Conservation (phyloP, 2,113 vertebrate genomes). For the Arvicanthis niloticus region DNA sequence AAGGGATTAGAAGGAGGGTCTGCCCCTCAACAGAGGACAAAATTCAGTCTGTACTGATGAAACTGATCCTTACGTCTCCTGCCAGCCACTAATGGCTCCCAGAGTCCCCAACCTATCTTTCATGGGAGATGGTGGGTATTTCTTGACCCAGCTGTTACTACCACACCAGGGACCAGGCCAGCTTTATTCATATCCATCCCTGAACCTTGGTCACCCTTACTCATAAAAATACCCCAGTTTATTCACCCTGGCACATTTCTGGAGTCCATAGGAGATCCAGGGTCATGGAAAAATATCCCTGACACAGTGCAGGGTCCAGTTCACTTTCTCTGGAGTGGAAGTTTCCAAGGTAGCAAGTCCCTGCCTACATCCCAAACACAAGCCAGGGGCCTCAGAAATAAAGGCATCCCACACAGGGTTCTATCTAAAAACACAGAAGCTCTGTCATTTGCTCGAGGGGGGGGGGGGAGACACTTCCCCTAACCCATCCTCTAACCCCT, state of each 20-base stretch:
- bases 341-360: background rate
- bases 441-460: background rate
- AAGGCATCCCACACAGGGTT: background rate
- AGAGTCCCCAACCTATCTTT: background rate
- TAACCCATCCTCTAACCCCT: background rate
- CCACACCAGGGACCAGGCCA: background rate
- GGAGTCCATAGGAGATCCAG: background rate
- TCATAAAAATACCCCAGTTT: background rate
- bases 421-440: background rate
- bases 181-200: background rate
- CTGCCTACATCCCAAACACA: background rate
- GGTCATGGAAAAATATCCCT: background rate
- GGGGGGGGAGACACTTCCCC: background rate
- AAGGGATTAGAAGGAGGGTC: background rate
- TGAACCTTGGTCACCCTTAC: background rate
- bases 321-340: background rate
- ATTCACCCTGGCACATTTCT: background rate
- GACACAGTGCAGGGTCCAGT: background rate
- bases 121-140: rapidly evolving
- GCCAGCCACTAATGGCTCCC: background rate
- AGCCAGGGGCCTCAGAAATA: background rate
- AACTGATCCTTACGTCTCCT: background rate
- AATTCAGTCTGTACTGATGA: background rate
- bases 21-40: background rate
- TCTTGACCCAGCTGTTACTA: too few species aligned